phyloP scores from a whole-genome alignment of 1,140 invertebrate genomes.

The Drosophila sp. region DNA sequence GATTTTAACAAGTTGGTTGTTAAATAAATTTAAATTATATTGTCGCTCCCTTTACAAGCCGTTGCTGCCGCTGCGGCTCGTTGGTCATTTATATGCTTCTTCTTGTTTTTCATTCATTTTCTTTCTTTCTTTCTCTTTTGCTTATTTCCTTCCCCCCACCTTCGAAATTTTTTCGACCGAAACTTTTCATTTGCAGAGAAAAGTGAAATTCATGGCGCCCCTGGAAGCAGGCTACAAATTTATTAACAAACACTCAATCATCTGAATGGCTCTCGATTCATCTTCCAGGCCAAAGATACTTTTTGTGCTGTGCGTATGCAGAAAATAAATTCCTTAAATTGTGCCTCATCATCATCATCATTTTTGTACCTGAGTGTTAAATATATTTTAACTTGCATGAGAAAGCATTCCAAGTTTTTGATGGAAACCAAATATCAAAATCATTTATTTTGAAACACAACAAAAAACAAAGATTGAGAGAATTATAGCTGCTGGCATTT shows the following conservation, averaged over 20 bases:
- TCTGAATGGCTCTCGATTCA: conserved; percentile 37
- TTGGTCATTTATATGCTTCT: conserved; percentile 47
- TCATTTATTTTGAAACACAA: neutral
- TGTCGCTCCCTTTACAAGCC: conserved; percentile 53
- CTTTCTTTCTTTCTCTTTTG: conserved; percentile 18
- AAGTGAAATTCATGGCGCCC: conserved; percentile 40
- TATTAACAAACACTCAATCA: conserved; percentile 73
- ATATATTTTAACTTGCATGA: conserved; percentile 14
- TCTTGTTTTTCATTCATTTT: neutral
- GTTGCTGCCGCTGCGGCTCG: conserved; percentile 18
- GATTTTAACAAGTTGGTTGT: conserved; percentile 75
- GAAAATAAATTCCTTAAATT: conserved; percentile 1
- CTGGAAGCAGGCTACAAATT: conserved; percentile 52
- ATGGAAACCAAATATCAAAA: conserved; percentile 4
- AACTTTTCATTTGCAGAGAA: conserved; percentile 24
- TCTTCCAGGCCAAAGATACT: conserved; percentile 24
- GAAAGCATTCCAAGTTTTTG: conserved; percentile 6
- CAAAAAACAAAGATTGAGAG: neutral
- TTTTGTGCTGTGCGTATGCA: conserved; percentile 19
- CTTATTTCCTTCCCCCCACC: neutral
- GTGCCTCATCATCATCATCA: conserved; percentile 9
- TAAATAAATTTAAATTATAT: conserved; percentile 79
- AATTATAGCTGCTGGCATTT: neutral
- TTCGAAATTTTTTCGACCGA: neutral
- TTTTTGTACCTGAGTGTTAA: conserved; percentile 13